phyloP scores from a whole-genome alignment of 1,140 invertebrate genomes.

The Hypothenemus hampei region DNA sequence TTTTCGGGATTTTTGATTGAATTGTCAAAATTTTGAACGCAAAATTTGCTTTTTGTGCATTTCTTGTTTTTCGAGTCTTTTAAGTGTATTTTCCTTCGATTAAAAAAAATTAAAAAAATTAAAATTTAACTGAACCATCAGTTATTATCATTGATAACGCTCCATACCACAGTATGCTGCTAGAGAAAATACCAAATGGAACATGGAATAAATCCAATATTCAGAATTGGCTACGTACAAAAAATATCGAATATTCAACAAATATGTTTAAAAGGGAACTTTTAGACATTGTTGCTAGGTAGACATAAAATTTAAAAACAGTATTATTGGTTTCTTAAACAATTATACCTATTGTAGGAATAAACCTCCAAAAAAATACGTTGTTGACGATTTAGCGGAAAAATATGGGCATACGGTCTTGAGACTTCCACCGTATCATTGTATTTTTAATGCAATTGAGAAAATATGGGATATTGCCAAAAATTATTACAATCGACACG shows the following conservation, averaged over 20 bases:
- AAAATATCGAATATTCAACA: neutral
- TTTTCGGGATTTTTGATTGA: too few species aligned
- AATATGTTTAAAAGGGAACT: neutral
- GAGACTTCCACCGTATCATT: neutral
- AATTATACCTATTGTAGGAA: neutral
- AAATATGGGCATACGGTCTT: neutral
- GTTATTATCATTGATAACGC: neutral
- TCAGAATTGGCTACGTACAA: neutral
- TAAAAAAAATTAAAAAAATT: too few species aligned
- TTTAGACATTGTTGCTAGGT: constrained; percentile 3
- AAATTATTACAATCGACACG: too few species aligned
- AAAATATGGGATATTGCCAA: too few species aligned
- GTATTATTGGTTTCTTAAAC: neutral
- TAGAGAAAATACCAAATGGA: neutral
- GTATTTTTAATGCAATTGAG: too few species aligned
- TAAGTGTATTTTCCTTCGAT: too few species aligned
- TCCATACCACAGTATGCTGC: constrained; percentile 5
- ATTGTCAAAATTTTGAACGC: too few species aligned
- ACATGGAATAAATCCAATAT: neutral
- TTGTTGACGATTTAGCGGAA: constrained; percentile 1
- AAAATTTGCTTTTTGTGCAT: too few species aligned
- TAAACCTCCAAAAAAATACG: neutral
- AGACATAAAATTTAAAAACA: neutral
- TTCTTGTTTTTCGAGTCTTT: too few species aligned
- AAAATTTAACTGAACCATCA: constrained; percentile 1